These are phyloP conservation scores for Clarias fuscus DNA, from an alignment of 2,797 vertebrate species.

Conservation along the genomic window DNA sequence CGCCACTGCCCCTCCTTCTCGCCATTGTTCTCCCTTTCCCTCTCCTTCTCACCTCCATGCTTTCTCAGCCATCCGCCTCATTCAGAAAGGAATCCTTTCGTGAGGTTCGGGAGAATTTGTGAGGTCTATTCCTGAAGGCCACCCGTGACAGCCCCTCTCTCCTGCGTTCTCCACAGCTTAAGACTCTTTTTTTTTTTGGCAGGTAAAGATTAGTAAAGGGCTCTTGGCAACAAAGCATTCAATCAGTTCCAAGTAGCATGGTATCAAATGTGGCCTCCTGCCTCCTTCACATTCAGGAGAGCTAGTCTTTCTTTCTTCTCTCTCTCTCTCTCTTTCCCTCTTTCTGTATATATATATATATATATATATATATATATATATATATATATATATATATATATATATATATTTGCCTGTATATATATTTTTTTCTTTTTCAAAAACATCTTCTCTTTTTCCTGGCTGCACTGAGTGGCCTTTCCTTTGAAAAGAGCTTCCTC, in stretches of 20 bases:
- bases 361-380: no score
- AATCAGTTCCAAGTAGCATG: slow-evolving; percentile 84
- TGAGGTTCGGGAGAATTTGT: slow-evolving; percentile 13
- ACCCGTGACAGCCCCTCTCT: slow-evolving; percentile 61
- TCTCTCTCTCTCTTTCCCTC: neutral
- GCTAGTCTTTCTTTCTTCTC: slow-evolving; percentile 77
- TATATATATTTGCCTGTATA: neutral
- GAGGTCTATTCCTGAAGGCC: slow-evolving; percentile 41
- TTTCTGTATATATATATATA: neutral
- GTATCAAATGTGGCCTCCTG: slow-evolving; percentile 91
- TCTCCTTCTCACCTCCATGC: slow-evolving; percentile 40
- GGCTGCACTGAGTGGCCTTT: slow-evolving; percentile 87
- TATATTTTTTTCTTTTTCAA: slow-evolving; percentile 59
- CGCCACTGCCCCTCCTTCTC: slow-evolving; percentile 26
- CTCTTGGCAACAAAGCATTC: slow-evolving; percentile 87
- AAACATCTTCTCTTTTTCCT: slow-evolving; percentile 74
- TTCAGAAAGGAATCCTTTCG: slow-evolving; percentile 61
- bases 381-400: neutral
- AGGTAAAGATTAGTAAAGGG: slow-evolving; percentile 90
- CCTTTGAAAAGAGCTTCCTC: slow-evolving; percentile 89
- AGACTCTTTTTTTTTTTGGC: slow-evolving; percentile 63
- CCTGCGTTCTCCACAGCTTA: slow-evolving; percentile 47
- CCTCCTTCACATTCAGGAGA: slow-evolving; percentile 76
- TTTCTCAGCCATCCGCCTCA: slow-evolving; percentile 76
- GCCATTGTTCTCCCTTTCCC: slow-evolving; percentile 23